Evolutionary conservation across 2,113 vertebrate species (phyloP).

Genomic region (Daubentonia madagascariensis): DNA sequence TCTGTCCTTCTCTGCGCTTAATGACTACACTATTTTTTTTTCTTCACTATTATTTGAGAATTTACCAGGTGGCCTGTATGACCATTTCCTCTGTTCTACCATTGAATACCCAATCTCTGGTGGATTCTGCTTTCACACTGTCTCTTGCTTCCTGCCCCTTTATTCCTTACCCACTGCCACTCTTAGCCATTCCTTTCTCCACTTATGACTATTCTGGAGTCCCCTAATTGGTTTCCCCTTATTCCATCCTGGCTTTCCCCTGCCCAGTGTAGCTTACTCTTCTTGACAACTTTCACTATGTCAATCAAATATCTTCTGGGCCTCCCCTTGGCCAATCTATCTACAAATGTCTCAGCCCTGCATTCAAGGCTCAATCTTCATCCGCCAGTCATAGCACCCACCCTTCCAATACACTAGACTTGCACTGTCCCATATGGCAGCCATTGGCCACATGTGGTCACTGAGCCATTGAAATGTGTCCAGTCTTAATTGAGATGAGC

Average conservation of each 20-base stretch:
- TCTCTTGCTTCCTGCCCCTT: neutral
- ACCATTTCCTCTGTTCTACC: neutral
- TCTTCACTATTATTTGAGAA: neutral
- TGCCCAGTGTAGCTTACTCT: neutral
- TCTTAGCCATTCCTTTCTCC: neutral
- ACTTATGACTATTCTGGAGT: neutral
- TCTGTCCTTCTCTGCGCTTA: neutral
- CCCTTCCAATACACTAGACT: neutral
- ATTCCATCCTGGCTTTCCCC: neutral
- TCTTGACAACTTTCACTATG: neutral
- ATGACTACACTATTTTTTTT: neutral
- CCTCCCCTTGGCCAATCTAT: neutral
- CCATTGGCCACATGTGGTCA: neutral
- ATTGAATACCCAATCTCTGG: neutral
- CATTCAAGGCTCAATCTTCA: neutral
- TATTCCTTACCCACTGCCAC: neutral
- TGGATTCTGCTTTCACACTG: neutral
- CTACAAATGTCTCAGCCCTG: neutral
- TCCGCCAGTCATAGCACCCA: neutral
- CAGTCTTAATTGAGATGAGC: neutral
- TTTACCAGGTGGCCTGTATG: neutral
- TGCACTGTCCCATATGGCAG: neutral
- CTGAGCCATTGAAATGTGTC: neutral
- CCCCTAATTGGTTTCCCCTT: neutral
- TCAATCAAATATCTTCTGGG: neutral